phyloP scores from a whole-genome alignment of 2,113 vertebrate genomes.

The Gallinago jamesoni region DNA sequence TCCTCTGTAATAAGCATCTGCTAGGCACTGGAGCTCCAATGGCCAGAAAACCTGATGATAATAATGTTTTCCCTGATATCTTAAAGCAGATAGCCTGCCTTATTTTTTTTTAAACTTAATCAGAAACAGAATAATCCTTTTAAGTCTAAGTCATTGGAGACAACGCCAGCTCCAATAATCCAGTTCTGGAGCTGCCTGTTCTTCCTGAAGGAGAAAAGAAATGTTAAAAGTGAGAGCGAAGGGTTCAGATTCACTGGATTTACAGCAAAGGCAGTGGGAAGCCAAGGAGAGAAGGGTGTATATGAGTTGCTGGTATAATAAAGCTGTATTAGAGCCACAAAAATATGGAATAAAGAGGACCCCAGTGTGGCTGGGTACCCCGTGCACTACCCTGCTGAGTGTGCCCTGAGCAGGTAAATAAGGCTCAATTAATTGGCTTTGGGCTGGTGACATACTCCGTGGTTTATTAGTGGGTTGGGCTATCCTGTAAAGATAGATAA shows the following conservation, averaged over 20 bases:
- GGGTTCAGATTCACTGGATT: not conserved
- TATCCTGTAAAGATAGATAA: not conserved
- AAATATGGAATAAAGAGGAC: not conserved
- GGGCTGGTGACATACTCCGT: rapidly evolving
- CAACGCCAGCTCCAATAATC: not conserved
- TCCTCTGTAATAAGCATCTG: not conserved
- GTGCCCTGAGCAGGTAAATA: rapidly evolving
- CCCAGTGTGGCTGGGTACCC: not conserved
- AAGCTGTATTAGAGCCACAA: not conserved
- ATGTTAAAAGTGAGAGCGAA: not conserved
- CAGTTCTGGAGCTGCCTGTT: not conserved
- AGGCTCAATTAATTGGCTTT: not conserved
- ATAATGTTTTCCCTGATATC: not conserved
- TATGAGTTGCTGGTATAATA: not conserved
- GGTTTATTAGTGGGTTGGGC: not conserved
- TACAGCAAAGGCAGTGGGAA: not conserved
- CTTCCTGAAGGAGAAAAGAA: not conserved
- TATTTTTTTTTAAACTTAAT: not conserved
- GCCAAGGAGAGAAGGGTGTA: not conserved
- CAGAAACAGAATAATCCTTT: not conserved
- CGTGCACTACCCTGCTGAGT: rapidly evolving
- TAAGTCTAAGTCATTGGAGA: not conserved
- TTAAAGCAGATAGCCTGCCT: not conserved
- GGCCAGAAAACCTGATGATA: not conserved
- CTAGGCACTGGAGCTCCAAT: not conserved